Conservation (phyloP, 2,888 invertebrate species). For the Hirtodrosophila duncani region DNA sequence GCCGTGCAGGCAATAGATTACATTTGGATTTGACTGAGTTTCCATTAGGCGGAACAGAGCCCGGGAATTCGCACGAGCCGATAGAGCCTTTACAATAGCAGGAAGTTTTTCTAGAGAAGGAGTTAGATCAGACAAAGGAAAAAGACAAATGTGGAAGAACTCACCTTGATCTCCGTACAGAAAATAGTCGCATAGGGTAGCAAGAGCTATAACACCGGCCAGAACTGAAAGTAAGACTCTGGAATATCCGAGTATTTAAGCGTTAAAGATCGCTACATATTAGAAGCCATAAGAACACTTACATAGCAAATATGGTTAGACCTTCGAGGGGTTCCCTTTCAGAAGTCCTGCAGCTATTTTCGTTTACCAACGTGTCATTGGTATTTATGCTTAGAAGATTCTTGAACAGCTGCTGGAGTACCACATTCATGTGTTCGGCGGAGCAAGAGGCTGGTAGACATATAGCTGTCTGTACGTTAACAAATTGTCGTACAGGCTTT, state of each 20-base stretch:
- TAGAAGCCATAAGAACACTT: constrained; percentile 10
- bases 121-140: no score
- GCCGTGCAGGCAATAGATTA: constrained; percentile 75
- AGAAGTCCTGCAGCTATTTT: constrained; percentile 25
- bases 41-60: constrained; percentile 40
- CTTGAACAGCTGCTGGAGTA: constrained; percentile 26
- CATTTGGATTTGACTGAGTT: constrained; percentile 36
- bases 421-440: constrained; percentile 23
- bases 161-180: constrained; percentile 31
- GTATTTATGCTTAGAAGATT: constrained; percentile 2
- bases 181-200: constrained; percentile 52
- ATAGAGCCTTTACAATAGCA: constrained; percentile 47
- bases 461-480: background rate
- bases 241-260: background rate
- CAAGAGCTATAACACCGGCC: constrained; percentile 23
- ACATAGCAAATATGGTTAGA: constrained; percentile 62
- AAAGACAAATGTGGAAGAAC: background rate
- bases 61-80: constrained; percentile 53
- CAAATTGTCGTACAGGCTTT: constrained; percentile 32
- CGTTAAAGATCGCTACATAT: background rate
- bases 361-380: constrained; percentile 10
- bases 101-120: constrained; percentile 27
- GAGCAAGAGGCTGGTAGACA: constrained; percentile 4
- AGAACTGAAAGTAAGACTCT: constrained; percentile 40
- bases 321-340: constrained; percentile 32